Conservation (phyloP, 2,888 invertebrate genomes). For the Drosophila stalkeri region DNA sequence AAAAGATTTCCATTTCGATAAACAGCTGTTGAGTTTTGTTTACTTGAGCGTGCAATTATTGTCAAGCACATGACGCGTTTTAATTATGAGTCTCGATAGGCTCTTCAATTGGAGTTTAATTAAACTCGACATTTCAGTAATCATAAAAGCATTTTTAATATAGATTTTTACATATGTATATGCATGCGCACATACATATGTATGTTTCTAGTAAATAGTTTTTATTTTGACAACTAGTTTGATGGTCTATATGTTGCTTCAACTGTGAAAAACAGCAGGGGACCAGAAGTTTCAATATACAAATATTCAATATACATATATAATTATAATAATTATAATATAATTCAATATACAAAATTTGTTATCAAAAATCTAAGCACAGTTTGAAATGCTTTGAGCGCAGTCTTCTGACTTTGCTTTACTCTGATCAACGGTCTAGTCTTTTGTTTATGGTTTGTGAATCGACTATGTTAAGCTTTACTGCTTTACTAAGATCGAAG, state of each 20-base stretch:
- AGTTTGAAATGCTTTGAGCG: slow-evolving; percentile 14
- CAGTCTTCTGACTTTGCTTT: background rate
- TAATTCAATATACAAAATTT: too few relatives aligned
- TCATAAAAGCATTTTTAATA: background rate
- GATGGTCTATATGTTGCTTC: background rate
- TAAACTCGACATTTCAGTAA: background rate
- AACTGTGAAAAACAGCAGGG: background rate
- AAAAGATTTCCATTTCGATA: slow-evolving; percentile 7
- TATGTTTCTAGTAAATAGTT: background rate
- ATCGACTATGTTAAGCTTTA: background rate
- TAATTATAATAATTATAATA: too few relatives aligned
- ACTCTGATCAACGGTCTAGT: slow-evolving; percentile 14
- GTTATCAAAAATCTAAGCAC: background rate
- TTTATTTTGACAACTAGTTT: background rate
- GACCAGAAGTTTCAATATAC: background rate
- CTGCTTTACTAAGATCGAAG: background rate
- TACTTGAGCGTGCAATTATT: background rate
- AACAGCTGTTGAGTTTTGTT: slow-evolving; percentile 13
- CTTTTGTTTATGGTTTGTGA: slow-evolving; percentile 4
- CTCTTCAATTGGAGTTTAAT: background rate
- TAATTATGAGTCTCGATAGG: background rate
- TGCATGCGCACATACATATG: too few relatives aligned
- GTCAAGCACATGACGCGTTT: slow-evolving; percentile 13
- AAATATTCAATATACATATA: too few relatives aligned
- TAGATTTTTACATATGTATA: background rate